Evolutionary conservation across 2,797 vertebrate species (phyloP).

Genomic region (Phoxinus dragarum): DNA sequence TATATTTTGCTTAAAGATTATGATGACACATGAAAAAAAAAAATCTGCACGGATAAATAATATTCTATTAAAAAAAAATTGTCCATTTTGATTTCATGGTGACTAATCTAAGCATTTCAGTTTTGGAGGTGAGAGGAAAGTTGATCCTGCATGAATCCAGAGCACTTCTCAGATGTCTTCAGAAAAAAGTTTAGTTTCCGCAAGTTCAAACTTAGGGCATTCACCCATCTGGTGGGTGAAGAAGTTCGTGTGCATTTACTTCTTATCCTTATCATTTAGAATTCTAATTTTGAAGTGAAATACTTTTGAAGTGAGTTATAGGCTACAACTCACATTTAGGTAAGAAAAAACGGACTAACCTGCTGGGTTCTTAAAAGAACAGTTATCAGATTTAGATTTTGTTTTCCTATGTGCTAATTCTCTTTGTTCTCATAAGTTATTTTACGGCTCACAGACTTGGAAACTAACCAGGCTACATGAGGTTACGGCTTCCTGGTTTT

Average conservation of each 20-base stretch:
- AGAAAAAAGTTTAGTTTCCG: not conserved
- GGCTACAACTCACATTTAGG: not conserved
- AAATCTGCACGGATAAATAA: no score
- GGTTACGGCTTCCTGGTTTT: constrained; percentile 11
- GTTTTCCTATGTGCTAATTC: constrained; percentile 4
- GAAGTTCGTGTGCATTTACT: not conserved
- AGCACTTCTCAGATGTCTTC: not conserved
- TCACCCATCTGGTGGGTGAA: not conserved
- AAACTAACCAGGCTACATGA: not conserved
- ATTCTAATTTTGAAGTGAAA: not conserved
- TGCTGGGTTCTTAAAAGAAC: not conserved
- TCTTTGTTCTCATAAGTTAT: not conserved
- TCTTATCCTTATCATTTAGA: not conserved
- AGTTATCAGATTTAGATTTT: not conserved
- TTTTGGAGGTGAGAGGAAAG: not conserved
- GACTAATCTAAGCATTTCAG: not conserved
- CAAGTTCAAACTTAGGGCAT: not conserved
- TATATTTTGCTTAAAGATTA: no score
- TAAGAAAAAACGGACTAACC: not conserved
- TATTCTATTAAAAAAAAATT: no score
- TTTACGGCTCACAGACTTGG: not conserved
- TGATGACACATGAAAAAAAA: no score
- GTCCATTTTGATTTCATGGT: not conserved
- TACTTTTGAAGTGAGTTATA: not conserved
- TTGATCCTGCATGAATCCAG: not conserved